Evolutionary conservation across 2,797 vertebrate species (phyloP).

Genomic region (Sebastes oblongus): DNA sequence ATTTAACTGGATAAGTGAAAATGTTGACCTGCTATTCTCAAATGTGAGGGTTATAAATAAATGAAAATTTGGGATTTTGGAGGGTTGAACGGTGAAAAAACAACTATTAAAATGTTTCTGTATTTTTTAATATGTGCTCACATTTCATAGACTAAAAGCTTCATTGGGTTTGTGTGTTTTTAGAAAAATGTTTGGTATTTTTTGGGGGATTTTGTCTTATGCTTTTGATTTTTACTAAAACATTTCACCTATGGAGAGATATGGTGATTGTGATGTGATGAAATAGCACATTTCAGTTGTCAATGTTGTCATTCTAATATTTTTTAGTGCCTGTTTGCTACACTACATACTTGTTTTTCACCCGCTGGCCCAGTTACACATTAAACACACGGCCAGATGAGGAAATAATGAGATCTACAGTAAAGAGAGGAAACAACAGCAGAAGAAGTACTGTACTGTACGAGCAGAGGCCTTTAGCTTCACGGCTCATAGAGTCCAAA

Average conservation of each 20-base stretch:
- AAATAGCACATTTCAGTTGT: not conserved
- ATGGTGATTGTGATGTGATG: not conserved
- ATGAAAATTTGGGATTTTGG: not conserved
- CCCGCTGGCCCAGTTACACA: not conserved
- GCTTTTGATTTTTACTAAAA: not conserved
- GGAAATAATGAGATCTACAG: not conserved
- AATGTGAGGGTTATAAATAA: not conserved
- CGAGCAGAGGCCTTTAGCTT: not conserved
- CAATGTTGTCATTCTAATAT: not conserved
- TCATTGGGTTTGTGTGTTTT: too few relatives aligned
- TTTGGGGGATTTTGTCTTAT: not conserved
- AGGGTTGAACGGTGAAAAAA: not conserved
- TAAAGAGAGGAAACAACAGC: not conserved
- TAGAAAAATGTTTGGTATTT: not conserved
- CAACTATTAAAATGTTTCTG: not conserved
- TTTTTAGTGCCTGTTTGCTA: not conserved
- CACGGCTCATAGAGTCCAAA: conserved; percentile 4
- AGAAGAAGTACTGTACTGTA: not conserved
- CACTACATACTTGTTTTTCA: not conserved
- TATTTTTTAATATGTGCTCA: not conserved
- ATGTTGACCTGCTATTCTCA: too few relatives aligned
- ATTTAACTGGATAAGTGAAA: too few relatives aligned
- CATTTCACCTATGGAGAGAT: not conserved
- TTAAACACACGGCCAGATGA: not conserved
- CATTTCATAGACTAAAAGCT: not conserved